Evolutionary conservation across 2,888 invertebrate genomes (phyloP), one percentile per base, ranked within the genome.

Genomic region (Podabrus alpinus): DNA sequence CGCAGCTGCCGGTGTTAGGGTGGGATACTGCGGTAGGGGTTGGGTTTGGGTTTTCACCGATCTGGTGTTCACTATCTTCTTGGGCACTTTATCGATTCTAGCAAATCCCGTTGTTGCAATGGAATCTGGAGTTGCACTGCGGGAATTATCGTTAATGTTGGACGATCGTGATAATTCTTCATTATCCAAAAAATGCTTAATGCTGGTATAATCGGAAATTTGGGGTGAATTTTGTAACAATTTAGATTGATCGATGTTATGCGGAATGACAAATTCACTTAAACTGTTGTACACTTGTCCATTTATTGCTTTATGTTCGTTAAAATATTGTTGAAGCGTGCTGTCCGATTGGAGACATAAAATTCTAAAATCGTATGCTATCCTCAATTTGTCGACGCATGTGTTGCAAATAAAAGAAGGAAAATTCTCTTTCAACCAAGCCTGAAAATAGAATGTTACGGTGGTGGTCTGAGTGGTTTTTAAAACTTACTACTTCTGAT

Each of bases 31-130:
- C 11, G 80, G 80, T 59, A 79, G 62, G 2, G 78, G 79, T 68
- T 79, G 78, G 10, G 80, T 80, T 74, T 80, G 80, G 3, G 78
- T 80, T 67, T 80, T 80, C 13, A 80, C 73, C 3, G 80, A 78
- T 72, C 78, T 69, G 1, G 77, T 76, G 25, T 74, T 77, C 0
- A 79, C 72, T 19, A 80, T 69, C 66, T 75, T 78, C 16, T 76
- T 79, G 9, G 75, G 72, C 11, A 21, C 25, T 45, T 77, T 79
- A 2, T 79, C 79, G 13, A 77, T 72, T 67, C 66, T 76, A 9
- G 76, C 77, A 74, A 74, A 79, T 15, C 77, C 79, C 10, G 79
- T 79, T 17, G 74, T 74, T 24, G 74, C 74, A 15, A 74, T 67
- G 1, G 74, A 75, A 66, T 75, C 77, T 3, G 77, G 77, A 15